Base-by-base conservation (phyloP, 2,888 invertebrate genomes). In the Diaperis boleti region DNA sequence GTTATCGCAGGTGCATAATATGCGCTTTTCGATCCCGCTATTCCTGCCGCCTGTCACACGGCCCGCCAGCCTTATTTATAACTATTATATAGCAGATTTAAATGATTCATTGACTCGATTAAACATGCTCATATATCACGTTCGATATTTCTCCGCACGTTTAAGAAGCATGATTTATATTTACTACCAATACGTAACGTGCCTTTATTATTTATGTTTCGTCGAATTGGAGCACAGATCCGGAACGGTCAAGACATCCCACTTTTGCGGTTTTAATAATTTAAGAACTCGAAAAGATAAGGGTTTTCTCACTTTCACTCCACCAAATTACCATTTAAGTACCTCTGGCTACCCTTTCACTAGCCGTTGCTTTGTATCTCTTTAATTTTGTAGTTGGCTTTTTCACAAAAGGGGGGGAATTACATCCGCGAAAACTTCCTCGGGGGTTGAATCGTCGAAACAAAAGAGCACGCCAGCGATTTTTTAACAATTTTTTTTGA, bases 61-160 rank as follows among this genome's bases (percentile, higher is more conserved):
- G 15, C 18, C 41, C 5, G 41, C 10, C 18, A n/a, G 45, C n/a
- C 29, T 66, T 72, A 71, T 71, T 70, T 72, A 72, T 72, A 71
- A 72, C 69, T 63, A 63, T 68, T 69, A 59, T 68, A 67, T 65
- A 59, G 63, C 64, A 67, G 72, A 76, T 74, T 74, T 72, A 71
- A 72, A 74, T 75, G 74, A 75, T 74, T 73, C 74, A 76, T 73
- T 67, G 74, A 61, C 57, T 70, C 73, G 73, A 74, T 76, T 76
- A 73, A 69, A 69, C 67, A 60, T 64, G 65, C 61, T 69, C 66
- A 65, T 71, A 70, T 69, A 68, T 67, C 66, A 71, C 67, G 62
- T 72, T 72, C 65, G 69, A 70, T 70, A 67, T 72, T 69, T 71
- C 68, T 68, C 69, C 55, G 65, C 71, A 68, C 70, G 68, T 71